Base-by-base conservation (phyloP, 2,113 vertebrate species). In the Melozone crissalis region DNA sequence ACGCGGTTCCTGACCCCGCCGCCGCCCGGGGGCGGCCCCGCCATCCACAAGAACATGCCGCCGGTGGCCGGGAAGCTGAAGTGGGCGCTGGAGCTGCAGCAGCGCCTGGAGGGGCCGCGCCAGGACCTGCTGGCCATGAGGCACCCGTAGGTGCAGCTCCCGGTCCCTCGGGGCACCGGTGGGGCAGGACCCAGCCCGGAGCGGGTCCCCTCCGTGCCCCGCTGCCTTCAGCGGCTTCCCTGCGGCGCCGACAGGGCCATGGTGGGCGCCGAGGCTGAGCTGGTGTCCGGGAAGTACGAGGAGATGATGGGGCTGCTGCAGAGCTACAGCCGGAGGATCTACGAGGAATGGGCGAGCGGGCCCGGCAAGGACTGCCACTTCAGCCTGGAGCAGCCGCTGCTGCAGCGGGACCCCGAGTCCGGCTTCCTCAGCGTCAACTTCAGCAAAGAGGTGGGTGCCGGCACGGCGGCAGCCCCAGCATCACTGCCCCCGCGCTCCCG, bases 21-120 rank as follows among this genome's bases (percentile, higher is more conserved):
- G 0, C 63, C n/a, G 0, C 31, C 11, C 2, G 5, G 33, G 1
- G 91, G n/a, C 0, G 55, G 84, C 24, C 97, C 89, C 0, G 85
- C 93, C 3, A 37, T 98, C 68, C 94, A 94, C 81, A 98, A 91
- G 49, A 98, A 98, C 93, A 93, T 98, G 98, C 96, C 98, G 0
- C 96, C 93, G 0, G 95, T 98, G 83, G 98, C 98, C 0, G 95
- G 98, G 49, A 96, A 97, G 92, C 96, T 98, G 61, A 93, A 97
- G 46, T 98, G 98, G 98, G 95, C 98, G 49, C 96, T 98, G 92
- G 98, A 98, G 96, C 83, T 98, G 58, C 97, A 98, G 95, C 97
- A 97, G 93, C 93, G 98, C 63, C 96, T 98, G 54, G 94, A 98
- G 92, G 84, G 27, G 5, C 89, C 87, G 6, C 93, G 80, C 97